These are phyloP conservation scores for Psix sp. DNA, from an alignment of 1,140 invertebrate species.

Conservation along the genomic window DNA sequence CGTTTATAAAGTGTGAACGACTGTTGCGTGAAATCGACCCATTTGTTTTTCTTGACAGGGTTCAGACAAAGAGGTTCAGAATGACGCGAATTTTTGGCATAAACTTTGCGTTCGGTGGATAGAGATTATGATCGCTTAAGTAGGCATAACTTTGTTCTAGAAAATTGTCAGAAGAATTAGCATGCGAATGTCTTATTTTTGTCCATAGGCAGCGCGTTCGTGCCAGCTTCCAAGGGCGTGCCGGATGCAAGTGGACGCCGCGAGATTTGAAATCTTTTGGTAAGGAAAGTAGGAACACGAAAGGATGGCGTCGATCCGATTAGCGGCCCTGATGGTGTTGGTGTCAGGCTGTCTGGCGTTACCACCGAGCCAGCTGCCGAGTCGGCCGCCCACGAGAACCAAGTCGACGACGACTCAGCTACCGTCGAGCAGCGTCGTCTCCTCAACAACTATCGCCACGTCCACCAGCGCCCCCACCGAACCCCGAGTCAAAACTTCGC, in stretches of 20 bases:
- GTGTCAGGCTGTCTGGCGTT: conserved; percentile 51
- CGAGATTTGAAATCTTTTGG: conserved; percentile 46
- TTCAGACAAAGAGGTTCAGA: too few relatives aligned
- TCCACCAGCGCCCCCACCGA: conserved; percentile 54
- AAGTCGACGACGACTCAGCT: conserved; percentile 65
- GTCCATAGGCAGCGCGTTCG: conserved; percentile 49
- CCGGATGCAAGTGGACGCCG: conserved; percentile 53
- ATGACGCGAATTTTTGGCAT: too few relatives aligned
- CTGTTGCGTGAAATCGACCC: conserved; percentile 30
- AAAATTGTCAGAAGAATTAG: neutral
- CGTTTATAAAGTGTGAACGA: conserved; percentile 15
- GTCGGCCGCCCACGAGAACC: conserved; percentile 29
- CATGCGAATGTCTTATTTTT: neutral
- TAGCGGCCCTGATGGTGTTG: conserved; percentile 43
- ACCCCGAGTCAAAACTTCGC: conserved; percentile 47
- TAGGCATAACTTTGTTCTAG: neutral
- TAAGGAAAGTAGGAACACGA: conserved; percentile 44
- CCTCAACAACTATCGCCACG: conserved; percentile 53
- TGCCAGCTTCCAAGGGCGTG: conserved; percentile 42
- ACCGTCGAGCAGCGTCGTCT: conserved; percentile 40
- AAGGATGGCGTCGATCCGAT: conserved; percentile 57
- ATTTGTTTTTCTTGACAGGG: too few relatives aligned
- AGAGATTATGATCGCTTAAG: neutral
- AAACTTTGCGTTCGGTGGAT: neutral
- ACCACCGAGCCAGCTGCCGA: conserved; percentile 52